These are phyloP conservation scores for Parapsyche elsis DNA, from an alignment of 1,140 invertebrate genomes.

Conservation along the genomic window DNA sequence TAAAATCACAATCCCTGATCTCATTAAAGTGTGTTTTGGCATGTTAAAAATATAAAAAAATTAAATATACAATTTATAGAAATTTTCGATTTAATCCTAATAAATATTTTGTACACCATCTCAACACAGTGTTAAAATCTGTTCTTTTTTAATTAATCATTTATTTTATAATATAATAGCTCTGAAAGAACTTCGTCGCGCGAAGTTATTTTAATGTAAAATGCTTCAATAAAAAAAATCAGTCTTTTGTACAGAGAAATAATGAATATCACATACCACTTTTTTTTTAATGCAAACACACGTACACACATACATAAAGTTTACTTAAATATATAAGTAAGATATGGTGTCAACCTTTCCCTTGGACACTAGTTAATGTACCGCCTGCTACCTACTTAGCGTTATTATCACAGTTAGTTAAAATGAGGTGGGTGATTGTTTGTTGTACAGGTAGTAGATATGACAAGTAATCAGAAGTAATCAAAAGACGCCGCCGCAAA, in stretches of 20 bases:
- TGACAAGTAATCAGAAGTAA: conserved; percentile 62
- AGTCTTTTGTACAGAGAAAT: conserved; percentile 68
- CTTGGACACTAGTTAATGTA: conserved; percentile 69
- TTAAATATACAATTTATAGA: conserved; percentile 53
- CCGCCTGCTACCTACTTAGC: conserved; percentile 70
- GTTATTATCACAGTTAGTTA: conserved; percentile 70
- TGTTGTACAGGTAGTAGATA: conserved; percentile 67
- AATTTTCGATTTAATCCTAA: conserved; percentile 56
- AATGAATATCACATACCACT: conserved; percentile 61
- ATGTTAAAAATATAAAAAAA: conserved; percentile 55
- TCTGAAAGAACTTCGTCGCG: conserved; percentile 55
- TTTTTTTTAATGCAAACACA: conserved; percentile 60
- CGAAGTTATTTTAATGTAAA: conserved; percentile 53
- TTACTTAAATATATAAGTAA: conserved; percentile 69
- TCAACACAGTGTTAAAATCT: conserved; percentile 52
- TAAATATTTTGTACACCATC: conserved; percentile 53
- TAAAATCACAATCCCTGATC: conserved; percentile 53
- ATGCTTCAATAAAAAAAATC: conserved; percentile 69
- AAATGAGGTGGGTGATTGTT: conserved; percentile 69
- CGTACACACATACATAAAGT: conserved; percentile 63
- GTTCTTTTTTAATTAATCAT: conserved; percentile 9
- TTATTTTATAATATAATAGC: conserved; percentile 53
- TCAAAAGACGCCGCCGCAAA: conserved; percentile 49
- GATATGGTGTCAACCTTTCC: conserved; percentile 71
- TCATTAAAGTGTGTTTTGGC: conserved; percentile 55